Conservation (phyloP, 2,113 vertebrate species). For the Catharus fuscescens region DNA sequence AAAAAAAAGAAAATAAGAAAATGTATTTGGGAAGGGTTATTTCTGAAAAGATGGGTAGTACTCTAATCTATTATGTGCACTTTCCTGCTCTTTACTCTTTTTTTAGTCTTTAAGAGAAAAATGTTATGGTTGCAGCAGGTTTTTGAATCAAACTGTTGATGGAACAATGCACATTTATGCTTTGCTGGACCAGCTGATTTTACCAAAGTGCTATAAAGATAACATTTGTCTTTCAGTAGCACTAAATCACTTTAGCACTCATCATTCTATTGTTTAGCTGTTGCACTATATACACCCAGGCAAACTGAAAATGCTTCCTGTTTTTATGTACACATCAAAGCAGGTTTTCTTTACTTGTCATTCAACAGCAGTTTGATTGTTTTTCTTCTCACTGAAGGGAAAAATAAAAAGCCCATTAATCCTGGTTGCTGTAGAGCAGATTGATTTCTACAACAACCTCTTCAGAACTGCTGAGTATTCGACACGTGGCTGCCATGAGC, state of each 20-base stretch:
- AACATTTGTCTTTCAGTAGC: background rate
- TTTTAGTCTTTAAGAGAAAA: background rate
- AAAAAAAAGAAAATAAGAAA: background rate
- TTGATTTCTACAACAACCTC: background rate
- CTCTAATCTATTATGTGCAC: background rate
- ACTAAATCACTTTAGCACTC: slow-evolving; percentile 16
- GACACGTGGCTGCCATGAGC: fast-evolving
- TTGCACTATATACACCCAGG: background rate
- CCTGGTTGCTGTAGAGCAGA: background rate
- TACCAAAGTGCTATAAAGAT: background rate
- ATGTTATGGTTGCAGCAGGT: background rate
- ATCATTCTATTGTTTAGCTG: background rate
- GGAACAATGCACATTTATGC: background rate
- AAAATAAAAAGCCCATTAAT: background rate
- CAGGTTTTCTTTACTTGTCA: slow-evolving; percentile 19
- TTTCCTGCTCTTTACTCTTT: background rate
- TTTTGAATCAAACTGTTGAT: background rate
- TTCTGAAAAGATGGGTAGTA: background rate
- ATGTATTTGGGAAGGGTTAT: background rate
- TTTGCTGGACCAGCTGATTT: background rate
- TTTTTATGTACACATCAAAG: slow-evolving; percentile 6
- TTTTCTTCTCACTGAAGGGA: background rate
- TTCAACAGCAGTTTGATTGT: background rate
- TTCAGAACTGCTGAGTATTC: background rate
- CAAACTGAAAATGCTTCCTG: background rate